Percentiles rank a stretch among this genome's conserved stretches.
Evolutionary conservation across 2,888 invertebrate species (phyloP).

Genomic region (Stenurella melanura): DNA sequence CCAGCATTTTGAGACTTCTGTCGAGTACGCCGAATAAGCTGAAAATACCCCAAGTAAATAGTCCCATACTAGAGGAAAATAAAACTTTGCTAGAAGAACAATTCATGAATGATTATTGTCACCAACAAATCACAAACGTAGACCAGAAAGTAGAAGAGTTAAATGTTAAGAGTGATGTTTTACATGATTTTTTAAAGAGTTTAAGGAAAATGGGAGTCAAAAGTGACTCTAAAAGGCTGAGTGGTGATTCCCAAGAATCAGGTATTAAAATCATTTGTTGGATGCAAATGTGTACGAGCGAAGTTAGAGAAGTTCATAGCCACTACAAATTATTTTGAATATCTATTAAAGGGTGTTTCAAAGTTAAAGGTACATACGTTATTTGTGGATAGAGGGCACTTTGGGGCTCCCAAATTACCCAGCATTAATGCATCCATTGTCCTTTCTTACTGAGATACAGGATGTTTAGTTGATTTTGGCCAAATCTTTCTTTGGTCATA

Average conservation of each 20-base stretch:
- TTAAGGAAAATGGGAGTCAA: slow-evolving; percentile 47
- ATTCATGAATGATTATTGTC: background rate
- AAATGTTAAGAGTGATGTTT: slow-evolving; percentile 52
- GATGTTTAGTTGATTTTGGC: too few species aligned
- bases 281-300: too few species aligned
- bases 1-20: slow-evolving; percentile 68
- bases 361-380: too few species aligned
- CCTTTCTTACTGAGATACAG: too few species aligned
- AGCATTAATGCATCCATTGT: too few species aligned
- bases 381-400: too few species aligned
- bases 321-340: too few species aligned
- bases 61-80: slow-evolving; percentile 39
- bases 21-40: slow-evolving; percentile 65
- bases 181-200: slow-evolving; percentile 57
- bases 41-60: slow-evolving; percentile 71
- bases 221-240: background rate
- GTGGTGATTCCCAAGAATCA: slow-evolving; percentile 26
- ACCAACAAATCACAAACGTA: slow-evolving; percentile 13
- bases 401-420: too few species aligned
- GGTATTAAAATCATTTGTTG: slow-evolving; percentile 3
- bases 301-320: too few species aligned
- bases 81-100: slow-evolving; percentile 9
- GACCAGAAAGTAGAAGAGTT: slow-evolving; percentile 51
- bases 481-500: too few species aligned
- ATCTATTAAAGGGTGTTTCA: too few species aligned